Base-by-base conservation (phyloP, 2,113 vertebrate species). In the Hemibagrus wyckioides region DNA sequence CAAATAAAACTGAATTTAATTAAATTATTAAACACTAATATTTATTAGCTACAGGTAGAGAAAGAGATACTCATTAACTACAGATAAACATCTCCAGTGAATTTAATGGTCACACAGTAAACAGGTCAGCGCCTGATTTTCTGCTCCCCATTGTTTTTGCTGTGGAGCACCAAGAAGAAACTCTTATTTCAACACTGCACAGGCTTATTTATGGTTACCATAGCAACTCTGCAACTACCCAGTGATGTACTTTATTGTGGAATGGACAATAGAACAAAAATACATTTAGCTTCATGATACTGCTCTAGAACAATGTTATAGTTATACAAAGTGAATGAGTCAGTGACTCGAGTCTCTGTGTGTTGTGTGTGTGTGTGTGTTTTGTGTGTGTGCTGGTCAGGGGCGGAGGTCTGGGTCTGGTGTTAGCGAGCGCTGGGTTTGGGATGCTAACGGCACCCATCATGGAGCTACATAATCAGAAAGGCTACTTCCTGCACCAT, bases 401-500 rank as follows among this genome's bases (percentile, higher is more conserved):
- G 96, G 97, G 97, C 1, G 97, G 98, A 0, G 98, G 98, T 41
- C 93, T 99, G 84, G 98, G 98, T 28, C 94, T 99, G 86, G 98
- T 98, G 23, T 95, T 99, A 87, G 98, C 97, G 90, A 99, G 98
- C 0, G 98, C 98, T 0, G 98, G 98, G 71, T 99, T 99, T 0
- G 98, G 98, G 80, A 98, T 97, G 96, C 93, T 99, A 89, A 99
- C 98, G 0, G 97, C 97, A 0, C 98, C 98, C 91, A 99, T 99
- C 93, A 99, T 99, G 94, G 98, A 99, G 88, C 97, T 99, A 14
- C 98, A 99, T 94, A 99, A 99, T 94, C 98, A 99, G 95, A 98
- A 99, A 93, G 98, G 98, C 82, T 99, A 99, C 92, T 99, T 99
- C 94, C 96, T 99, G 85, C 98, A 99, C 90, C 98, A 99, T n/a